phyloP scores from a whole-genome alignment of 1,140 invertebrate genomes.

The Aleiodes sp. region DNA sequence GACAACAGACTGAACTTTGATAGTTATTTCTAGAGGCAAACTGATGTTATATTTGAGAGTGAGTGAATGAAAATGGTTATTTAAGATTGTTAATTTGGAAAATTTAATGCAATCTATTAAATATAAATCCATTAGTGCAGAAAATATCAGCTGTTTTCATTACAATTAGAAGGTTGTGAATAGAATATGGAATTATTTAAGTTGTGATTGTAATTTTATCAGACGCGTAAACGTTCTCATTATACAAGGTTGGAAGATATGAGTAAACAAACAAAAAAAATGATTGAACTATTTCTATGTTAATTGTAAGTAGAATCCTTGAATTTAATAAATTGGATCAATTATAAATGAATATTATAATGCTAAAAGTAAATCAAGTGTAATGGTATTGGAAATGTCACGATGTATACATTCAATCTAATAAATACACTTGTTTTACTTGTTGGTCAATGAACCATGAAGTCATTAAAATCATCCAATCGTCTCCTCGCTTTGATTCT shows the following conservation, averaged over 20 bases:
- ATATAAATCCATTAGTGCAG: background rate
- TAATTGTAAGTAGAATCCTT: constrained; percentile 7
- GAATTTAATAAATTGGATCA: too few relatives aligned
- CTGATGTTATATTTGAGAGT: background rate
- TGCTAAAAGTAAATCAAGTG: too few relatives aligned
- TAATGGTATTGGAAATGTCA: too few relatives aligned
- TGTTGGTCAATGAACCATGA: too few relatives aligned
- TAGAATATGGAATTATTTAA: constrained; percentile 28
- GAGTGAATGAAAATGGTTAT: background rate
- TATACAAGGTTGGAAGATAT: background rate
- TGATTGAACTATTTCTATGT: background rate
- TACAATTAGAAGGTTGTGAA: constrained; percentile 34
- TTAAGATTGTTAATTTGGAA: constrained; percentile 14
- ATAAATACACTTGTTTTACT: too few relatives aligned
- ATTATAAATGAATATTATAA: too few relatives aligned
- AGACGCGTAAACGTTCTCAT: background rate
- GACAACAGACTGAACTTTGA: constrained; percentile 18
- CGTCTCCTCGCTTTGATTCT: too few relatives aligned
- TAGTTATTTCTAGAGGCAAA: background rate
- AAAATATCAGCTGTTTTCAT: constrained; percentile 16
- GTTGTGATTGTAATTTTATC: constrained; percentile 10
- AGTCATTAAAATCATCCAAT: too few relatives aligned
- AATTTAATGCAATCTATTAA: background rate
- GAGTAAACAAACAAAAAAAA: background rate
- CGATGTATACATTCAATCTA: too few relatives aligned